Base-by-base conservation (phyloP, 2,113 vertebrate genomes). In the Brachyistius frenatus region DNA sequence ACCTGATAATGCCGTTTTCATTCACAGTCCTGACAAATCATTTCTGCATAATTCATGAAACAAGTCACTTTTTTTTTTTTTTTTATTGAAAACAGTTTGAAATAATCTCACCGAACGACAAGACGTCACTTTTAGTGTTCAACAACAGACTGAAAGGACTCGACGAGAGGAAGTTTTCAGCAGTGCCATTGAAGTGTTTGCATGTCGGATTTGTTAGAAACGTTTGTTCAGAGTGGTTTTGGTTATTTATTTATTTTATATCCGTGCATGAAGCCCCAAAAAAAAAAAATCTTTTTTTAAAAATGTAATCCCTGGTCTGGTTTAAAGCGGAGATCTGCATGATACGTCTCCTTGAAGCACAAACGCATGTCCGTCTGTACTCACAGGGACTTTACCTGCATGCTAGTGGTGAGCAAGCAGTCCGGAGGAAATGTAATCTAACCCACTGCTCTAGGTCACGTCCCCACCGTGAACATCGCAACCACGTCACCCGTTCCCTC, bases 331-430 rank as follows among this genome's bases (percentile, higher is more conserved):
- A 44, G 9, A 44, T 23, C 9, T 73, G 86, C 73, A 85, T 76
- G 88, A 62, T 2, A 1, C 6, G 30, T 23, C 32, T 16, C 39
- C 52, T 5, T 32, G 52, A 0, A 7, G 13, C 56, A 30, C 14
- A 57, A 11, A 30, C 70, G 67, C 76, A 58, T 78, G 76, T 7
- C n/a, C 2, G 49, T 57, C n/a, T 32, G 37, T 33, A 36, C 80
- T 41, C 8, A 1, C 44, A 13, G 55, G 58, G 30, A 9, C 1
- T 30, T 13, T 0, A 32, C 30, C 67, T 83, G 82, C 95, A 96
- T 92, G 96, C 94, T 73, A 94, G 95, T 90, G 96, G 94, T 96
- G 81, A 95, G 95, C 93, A 49, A 73, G 74, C 52, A 14, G 49
- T 78, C 64, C 74, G 46, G 58, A 41, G 49, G 71, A 47, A 16